Conservation (phyloP, 2,797 vertebrate species). For the Ataeniobius toweri region DNA sequence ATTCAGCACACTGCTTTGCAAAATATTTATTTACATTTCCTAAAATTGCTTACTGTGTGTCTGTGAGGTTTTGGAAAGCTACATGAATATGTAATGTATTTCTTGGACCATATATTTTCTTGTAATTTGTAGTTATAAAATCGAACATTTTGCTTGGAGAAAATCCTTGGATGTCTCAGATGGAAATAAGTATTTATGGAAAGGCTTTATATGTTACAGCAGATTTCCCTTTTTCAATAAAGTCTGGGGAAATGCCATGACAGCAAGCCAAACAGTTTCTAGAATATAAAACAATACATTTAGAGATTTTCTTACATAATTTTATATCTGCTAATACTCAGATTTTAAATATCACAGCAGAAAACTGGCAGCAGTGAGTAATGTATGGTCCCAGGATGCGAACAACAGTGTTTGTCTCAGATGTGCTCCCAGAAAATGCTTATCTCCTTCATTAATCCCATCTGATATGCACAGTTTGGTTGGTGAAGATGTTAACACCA, state of each 20-base stretch:
- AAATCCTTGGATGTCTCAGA: conserved; percentile 46
- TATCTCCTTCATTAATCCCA: conserved; percentile 26
- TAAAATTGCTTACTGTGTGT: conserved; percentile 37
- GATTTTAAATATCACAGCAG: conserved; percentile 31
- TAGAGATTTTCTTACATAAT: conserved; percentile 33
- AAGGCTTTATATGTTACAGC: conserved; percentile 50
- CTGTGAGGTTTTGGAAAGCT: conserved; percentile 46
- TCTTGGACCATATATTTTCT: conserved; percentile 44
- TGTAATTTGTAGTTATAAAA: conserved; percentile 41
- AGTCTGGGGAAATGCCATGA: neutral
- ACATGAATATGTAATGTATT: conserved; percentile 30
- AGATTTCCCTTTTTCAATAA: conserved; percentile 29
- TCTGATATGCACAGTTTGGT: conserved; percentile 59
- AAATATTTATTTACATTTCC: conserved; percentile 58
- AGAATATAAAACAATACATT: conserved; percentile 31
- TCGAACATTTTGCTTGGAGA: conserved; percentile 49
- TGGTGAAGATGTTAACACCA: conserved; percentile 38
- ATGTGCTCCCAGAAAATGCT: conserved; percentile 30
- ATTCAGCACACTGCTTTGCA: conserved; percentile 32
- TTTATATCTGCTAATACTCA: conserved; percentile 56
- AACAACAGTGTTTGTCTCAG: neutral
- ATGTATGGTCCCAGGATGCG: conserved; percentile 7
- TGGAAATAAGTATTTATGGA: conserved; percentile 49
- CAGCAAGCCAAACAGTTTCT: neutral
- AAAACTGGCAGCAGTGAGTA: conserved; percentile 50